Percentiles rank a stretch among this genome's conserved stretches.
Evolutionary conservation across 2,797 vertebrate species (phyloP).

Genomic region (Carcharodon carcharias): DNA sequence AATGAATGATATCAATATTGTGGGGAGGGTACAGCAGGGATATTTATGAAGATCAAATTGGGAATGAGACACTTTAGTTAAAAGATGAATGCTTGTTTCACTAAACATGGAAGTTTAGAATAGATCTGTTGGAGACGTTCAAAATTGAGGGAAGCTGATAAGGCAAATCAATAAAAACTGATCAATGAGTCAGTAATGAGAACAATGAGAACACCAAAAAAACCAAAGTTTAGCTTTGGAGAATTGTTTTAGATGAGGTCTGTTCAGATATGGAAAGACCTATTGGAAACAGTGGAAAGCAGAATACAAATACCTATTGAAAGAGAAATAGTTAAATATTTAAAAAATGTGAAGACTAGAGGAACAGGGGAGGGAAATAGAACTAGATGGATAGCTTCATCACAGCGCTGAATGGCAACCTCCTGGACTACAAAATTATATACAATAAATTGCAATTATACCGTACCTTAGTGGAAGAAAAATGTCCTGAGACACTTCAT

Average conservation of each 20-base stretch:
- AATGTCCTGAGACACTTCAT: neutral
- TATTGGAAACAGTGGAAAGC: neutral
- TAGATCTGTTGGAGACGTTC: neutral
- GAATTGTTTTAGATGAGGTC: neutral
- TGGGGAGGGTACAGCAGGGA: neutral
- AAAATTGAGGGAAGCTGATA: neutral
- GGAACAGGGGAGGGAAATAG: too few relatives aligned
- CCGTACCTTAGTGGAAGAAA: neutral
- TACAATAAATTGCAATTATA: too few relatives aligned
- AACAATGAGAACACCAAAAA: neutral
- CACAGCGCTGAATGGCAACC: neutral
- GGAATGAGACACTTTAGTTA: too few relatives aligned
- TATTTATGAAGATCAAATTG: too few relatives aligned
- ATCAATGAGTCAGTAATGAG: neutral
- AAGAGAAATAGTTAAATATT: neutral
- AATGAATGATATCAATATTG: neutral
- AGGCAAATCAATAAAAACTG: neutral
- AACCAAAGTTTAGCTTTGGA: neutral
- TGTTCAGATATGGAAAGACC: neutral
- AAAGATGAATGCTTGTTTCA: too few relatives aligned
- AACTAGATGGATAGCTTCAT: neutral
- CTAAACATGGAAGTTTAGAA: too few relatives aligned
- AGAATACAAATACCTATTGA: neutral
- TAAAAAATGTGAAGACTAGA: too few relatives aligned
- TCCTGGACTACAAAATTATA: neutral